Evolutionary conservation across 2,797 vertebrate genomes (phyloP), one percentile per base, ranked within the genome.

Genomic region (Gadopsis bispinosus): DNA sequence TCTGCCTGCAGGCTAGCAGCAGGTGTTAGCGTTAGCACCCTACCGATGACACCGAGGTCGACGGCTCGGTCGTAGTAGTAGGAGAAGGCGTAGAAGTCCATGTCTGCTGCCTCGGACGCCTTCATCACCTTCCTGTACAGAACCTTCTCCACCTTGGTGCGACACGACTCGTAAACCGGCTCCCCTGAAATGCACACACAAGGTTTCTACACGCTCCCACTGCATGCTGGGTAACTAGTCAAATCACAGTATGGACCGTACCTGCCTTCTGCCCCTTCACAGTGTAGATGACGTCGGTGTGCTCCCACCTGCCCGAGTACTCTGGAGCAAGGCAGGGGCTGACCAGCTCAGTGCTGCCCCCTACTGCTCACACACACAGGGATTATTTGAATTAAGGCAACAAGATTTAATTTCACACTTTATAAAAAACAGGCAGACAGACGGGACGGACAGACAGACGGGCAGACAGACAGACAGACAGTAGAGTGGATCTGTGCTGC

Each of bases 51-150:
- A 1, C 94, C 93, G 20, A 97, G 91, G 47, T 96, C 95, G 39
- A 95, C 96, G 0, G 97, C 98, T 13, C 95, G 93, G 86, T 99
- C 97, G 3, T 97, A 98, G 89, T 99, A 99, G 90, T 96, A 99
- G 48, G 97, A 97, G 87, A 98, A 98, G 2, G 97, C 96, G 56
- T 97, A 98, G 80, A 99, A 97, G 53, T 96, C 95, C 77, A 96
- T 58, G 16, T 94, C 80, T 20, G 92, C 93, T 2, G 92, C 95
- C 81, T 96, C 97, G 0, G 91, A 87, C 3, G 88, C 93, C 77
- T 83, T 94, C 33, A 90, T 89, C 66, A 99, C 95, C 81, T 95
- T 97, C 69, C 80, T 93, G 63, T 86, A 95, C n/a, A 99, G 95
- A 85, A 97, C 75, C 81, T 97, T 95, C 16, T 95, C 92, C 77